Conservation (phyloP, 2,888 invertebrate genomes). For the Eilema caniola region DNA sequence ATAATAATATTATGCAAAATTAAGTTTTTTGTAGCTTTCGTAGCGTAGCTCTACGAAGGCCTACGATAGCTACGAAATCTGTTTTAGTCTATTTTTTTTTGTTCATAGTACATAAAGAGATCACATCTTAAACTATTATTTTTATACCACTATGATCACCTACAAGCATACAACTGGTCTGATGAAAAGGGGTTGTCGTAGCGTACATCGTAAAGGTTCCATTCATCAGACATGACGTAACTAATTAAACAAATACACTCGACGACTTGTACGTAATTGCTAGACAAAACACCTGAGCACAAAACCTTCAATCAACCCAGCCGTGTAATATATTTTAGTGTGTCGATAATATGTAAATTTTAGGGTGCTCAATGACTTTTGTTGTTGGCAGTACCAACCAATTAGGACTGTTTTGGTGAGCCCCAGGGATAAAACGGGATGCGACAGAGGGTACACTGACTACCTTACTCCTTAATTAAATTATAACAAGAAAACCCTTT, state of each 20-base stretch:
- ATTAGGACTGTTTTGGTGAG: conserved; percentile 50
- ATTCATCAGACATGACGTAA: too few species aligned
- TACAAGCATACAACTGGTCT: not conserved
- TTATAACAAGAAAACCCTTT: conserved; percentile 53
- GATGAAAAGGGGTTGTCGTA: not conserved
- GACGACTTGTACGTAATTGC: not conserved
- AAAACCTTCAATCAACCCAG: conserved; percentile 3
- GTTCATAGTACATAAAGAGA: not conserved
- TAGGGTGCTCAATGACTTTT: conserved; percentile 10
- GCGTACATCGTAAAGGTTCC: too few species aligned
- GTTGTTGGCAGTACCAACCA: conserved; percentile 30
- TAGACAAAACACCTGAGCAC: not conserved
- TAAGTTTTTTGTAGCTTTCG: not conserved
- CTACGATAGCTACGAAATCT: not conserved
- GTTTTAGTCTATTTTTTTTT: not conserved
- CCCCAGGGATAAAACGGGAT: conserved; percentile 43
- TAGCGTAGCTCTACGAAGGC: not conserved
- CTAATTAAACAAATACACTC: too few species aligned
- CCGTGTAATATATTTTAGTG: not conserved
- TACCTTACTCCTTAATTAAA: conserved; percentile 51
- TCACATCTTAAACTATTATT: not conserved
- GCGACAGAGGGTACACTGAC: conserved; percentile 23
- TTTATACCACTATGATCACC: not conserved
- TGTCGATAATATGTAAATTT: conserved; percentile 5
- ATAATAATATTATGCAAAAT: not conserved